Conservation (phyloP, 1,140 invertebrate genomes). For the Vanessa tameamea region DNA sequence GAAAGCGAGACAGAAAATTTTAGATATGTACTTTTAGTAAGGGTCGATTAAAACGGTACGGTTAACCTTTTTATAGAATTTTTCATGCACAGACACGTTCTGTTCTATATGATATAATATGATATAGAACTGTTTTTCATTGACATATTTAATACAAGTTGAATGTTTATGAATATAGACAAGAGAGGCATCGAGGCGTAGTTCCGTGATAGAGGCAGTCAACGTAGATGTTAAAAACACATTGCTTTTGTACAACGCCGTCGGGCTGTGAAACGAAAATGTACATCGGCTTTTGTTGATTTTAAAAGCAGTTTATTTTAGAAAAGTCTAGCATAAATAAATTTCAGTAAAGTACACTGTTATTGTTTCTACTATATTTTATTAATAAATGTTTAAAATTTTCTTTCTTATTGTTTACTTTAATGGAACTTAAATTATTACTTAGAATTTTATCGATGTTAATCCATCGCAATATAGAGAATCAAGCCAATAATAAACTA, state of each 20-base stretch:
- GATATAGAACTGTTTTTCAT: conserved; percentile 3
- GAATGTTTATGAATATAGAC: conserved; percentile 13
- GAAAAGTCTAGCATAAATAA: background rate
- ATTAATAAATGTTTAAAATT: too few relatives aligned
- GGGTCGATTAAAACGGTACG: too few relatives aligned
- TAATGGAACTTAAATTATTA: too few relatives aligned
- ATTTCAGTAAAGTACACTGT: background rate
- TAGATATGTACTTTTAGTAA: too few relatives aligned
- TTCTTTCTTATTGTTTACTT: too few relatives aligned
- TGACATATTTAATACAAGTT: conserved; percentile 6
- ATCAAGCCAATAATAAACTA: too few relatives aligned
- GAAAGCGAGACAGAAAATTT: too few relatives aligned
- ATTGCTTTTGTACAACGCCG: conserved; percentile 17
- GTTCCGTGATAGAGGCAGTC: conserved; percentile 25
- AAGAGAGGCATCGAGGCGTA: conserved; percentile 17
- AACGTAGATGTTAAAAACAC: conserved; percentile 26
- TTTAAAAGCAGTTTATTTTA: conserved; percentile 4
- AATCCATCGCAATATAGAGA: too few relatives aligned
- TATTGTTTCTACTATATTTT: too few relatives aligned
- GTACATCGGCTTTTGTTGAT: conserved; percentile 11
- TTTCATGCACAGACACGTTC: too few relatives aligned
- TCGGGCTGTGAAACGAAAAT: conserved; percentile 12
- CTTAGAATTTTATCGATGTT: too few relatives aligned
- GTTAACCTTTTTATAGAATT: too few relatives aligned
- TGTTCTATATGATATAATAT: background rate